Percentiles rank a stretch among this genome's conserved stretches.
Conservation (phyloP, 2,888 invertebrate species). For the Cephalotes varians region DNA sequence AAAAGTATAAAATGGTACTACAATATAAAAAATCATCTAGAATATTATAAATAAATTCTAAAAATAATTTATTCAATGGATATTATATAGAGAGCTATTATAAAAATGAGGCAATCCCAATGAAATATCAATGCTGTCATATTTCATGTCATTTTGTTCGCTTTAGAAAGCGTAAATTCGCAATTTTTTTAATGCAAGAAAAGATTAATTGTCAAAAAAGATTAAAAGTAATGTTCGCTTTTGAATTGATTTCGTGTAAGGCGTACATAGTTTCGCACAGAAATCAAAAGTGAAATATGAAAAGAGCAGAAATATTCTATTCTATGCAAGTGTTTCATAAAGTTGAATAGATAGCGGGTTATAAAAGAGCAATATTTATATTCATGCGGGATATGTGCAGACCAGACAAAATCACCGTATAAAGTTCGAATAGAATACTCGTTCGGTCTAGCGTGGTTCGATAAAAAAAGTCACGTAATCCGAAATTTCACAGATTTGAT, state of each 20-base stretch:
- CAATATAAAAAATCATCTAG: not conserved
- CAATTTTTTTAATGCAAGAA: not conserved
- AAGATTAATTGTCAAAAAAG: not conserved
- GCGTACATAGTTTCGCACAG: not conserved
- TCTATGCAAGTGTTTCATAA: not conserved
- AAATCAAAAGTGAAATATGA: not conserved
- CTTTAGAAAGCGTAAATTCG: not conserved
- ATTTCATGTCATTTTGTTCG: not conserved
- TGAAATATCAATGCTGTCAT: not conserved
- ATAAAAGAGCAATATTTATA: conserved; percentile 33
- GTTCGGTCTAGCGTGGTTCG: too few species aligned
- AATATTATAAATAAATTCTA: not conserved
- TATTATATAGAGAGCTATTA: not conserved
- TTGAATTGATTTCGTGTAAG: not conserved
- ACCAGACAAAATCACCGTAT: not conserved
- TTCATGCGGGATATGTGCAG: conserved; percentile 3
- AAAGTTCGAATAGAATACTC: conserved; percentile 14
- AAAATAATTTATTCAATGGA: not conserved
- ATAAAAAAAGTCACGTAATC: not conserved
- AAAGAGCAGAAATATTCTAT: not conserved
- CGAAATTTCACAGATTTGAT: not conserved
- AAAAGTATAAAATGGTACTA: not conserved
- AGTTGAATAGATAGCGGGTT: conserved; percentile 23
- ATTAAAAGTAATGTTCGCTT: not conserved
- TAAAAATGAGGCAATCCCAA: not conserved